phyloP scores from a whole-genome alignment of 1,140 invertebrate genomes.

The Daktulosphaira vitifoliae region DNA sequence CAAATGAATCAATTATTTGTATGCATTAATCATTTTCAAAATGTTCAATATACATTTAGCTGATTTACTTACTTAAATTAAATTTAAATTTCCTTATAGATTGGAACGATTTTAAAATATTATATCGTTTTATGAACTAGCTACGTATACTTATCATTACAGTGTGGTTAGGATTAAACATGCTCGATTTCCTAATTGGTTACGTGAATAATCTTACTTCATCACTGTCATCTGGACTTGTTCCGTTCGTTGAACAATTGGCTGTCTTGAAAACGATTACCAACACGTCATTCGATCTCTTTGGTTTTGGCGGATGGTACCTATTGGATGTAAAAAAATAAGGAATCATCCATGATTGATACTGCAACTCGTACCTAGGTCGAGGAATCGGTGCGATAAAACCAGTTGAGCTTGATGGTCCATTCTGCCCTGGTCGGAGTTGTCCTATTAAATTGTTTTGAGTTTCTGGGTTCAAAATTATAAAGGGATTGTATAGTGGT shows the following conservation, averaged over 20 bases:
- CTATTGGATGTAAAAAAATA: conserved; percentile 12
- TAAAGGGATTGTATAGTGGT: background rate
- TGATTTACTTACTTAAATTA: too few species aligned
- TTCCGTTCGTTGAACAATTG: background rate
- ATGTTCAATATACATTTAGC: too few species aligned
- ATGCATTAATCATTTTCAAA: too few species aligned
- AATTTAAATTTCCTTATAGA: too few species aligned
- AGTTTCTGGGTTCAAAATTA: background rate
- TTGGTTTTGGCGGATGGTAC: background rate
- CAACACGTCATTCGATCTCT: background rate
- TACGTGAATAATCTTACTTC: background rate
- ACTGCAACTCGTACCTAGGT: conserved; percentile 16
- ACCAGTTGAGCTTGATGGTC: background rate
- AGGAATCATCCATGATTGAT: conserved; percentile 14
- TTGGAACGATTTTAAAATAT: too few species aligned
- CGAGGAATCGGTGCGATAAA: background rate
- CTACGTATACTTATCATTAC: too few species aligned
- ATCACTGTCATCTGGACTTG: background rate
- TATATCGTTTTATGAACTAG: too few species aligned
- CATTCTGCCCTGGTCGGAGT: background rate
- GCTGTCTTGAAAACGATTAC: conserved; percentile 14
- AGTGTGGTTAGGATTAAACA: too few species aligned
- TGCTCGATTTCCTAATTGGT: too few species aligned
- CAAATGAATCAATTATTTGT: too few species aligned
- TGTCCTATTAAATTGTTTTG: too few species aligned